A percentile compares a stretch with the other conserved stretches of the same genome.
Conservation (phyloP, 2,797 vertebrate genomes). For the Acestrorhynchus altus region DNA sequence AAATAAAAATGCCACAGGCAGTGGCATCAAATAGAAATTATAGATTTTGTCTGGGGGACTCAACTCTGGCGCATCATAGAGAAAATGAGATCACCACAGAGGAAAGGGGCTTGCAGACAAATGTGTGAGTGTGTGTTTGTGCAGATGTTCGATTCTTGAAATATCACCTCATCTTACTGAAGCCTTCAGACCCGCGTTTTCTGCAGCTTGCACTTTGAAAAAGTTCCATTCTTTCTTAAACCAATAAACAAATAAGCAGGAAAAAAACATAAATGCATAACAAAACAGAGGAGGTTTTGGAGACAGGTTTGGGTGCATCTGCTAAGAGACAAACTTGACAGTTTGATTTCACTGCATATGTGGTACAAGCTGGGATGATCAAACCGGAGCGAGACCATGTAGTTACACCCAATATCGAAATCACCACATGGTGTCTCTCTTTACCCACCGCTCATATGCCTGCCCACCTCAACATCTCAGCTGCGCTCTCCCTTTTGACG, state of each 20-base stretch:
- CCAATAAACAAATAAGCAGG: background rate
- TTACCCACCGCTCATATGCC: slow-evolving; percentile 52
- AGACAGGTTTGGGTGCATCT: background rate
- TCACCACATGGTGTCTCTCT: slow-evolving; percentile 75
- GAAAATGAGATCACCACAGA: slow-evolving; percentile 73
- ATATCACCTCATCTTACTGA: background rate
- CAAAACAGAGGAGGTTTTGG: background rate
- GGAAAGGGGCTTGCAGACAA: slow-evolving; percentile 45
- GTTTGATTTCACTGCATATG: background rate
- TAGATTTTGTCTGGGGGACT: slow-evolving; percentile 81
- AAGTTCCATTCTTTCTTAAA: background rate
- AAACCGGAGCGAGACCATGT: slow-evolving; percentile 49
- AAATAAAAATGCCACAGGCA: slow-evolving; percentile 63
- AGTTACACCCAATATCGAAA: background rate
- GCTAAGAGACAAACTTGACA: background rate
- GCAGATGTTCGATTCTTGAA: slow-evolving; percentile 2
- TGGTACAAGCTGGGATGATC: background rate
- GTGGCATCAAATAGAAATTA: slow-evolving; percentile 79
- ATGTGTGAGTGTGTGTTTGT: background rate
- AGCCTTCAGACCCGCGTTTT: background rate
- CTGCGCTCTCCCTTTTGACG: slow-evolving; percentile 47
- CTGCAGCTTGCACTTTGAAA: background rate
- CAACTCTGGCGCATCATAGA: slow-evolving; percentile 65
- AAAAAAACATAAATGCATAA: background rate
- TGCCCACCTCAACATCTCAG: slow-evolving; percentile 6